Percentiles rank a stretch among this genome's conserved stretches.
Conservation (phyloP, 2,797 vertebrate species). For the Sebastes alutus region DNA sequence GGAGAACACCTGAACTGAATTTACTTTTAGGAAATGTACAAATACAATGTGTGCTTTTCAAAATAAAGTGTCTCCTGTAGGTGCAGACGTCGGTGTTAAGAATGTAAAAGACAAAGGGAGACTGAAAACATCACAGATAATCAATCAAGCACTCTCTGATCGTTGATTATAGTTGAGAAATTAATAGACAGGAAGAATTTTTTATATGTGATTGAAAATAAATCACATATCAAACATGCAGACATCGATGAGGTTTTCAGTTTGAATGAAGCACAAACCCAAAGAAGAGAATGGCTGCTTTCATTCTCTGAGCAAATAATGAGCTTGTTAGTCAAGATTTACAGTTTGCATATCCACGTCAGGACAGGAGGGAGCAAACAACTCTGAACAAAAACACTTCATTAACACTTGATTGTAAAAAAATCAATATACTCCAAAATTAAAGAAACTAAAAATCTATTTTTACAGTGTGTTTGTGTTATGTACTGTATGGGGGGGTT, state of each 20-base stretch:
- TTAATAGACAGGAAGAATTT: not conserved
- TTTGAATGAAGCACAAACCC: conserved; percentile 36
- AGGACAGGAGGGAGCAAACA: conserved; percentile 11
- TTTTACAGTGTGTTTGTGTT: not conserved
- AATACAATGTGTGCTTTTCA: not conserved
- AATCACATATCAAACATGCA: conserved; percentile 22
- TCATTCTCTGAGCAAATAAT: conserved; percentile 27
- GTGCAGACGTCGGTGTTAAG: conserved; percentile 20
- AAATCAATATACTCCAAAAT: not conserved
- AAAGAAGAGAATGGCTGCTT: conserved; percentile 13
- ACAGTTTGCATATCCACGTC: conserved; percentile 77
- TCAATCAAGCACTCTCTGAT: not conserved
- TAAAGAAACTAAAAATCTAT: not conserved
- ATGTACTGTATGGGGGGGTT: not conserved
- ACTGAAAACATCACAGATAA: conserved; percentile 61
- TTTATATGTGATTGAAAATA: not conserved
- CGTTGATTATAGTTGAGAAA: not conserved
- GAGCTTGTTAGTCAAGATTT: conserved; percentile 52
- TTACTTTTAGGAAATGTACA: not conserved
- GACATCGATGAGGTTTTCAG: conserved; percentile 56
- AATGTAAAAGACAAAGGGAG: conserved; percentile 19
- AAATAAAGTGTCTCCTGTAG: conserved; percentile 27
- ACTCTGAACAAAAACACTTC: not conserved
- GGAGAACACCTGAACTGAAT: conserved; percentile 3
- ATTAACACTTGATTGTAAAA: too few species aligned